These are phyloP conservation scores for Drosophila micromelanica DNA, from an alignment of 1,140 invertebrate genomes.

Conservation along the genomic window DNA sequence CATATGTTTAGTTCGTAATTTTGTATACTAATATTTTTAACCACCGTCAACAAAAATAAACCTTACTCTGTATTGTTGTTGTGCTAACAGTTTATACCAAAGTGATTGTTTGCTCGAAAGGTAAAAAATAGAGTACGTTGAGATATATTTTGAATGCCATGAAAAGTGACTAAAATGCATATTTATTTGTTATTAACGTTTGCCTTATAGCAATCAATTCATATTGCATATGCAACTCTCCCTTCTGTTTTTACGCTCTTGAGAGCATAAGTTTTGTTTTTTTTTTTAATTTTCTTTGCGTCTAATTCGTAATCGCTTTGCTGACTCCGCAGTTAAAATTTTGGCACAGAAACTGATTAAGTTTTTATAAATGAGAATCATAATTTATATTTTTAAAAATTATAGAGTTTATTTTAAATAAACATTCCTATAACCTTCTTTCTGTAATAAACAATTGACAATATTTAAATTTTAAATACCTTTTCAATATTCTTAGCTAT, in stretches of 20 bases:
- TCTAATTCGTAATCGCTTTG: constrained; percentile 9
- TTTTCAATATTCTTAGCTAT: neutral
- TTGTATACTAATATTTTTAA: constrained; percentile 42
- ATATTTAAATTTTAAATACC: neutral
- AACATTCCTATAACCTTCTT: too few relatives aligned
- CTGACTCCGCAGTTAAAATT: neutral
- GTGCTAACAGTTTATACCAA: constrained; percentile 56
- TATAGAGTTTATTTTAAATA: too few relatives aligned
- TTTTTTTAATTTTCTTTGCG: neutral
- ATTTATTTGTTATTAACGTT: neutral
- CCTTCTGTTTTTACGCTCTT: neutral
- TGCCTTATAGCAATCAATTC: too few relatives aligned
- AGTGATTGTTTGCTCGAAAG: constrained; percentile 53
- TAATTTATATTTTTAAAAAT: too few relatives aligned
- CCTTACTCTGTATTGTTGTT: constrained; percentile 28
- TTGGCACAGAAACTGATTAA: too few relatives aligned
- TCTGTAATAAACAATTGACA: too few relatives aligned
- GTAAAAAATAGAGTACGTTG: constrained; percentile 40
- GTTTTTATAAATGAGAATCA: too few relatives aligned
- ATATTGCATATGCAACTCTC: neutral
- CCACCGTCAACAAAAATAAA: neutral
- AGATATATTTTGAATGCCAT: neutral
- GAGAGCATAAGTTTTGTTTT: neutral
- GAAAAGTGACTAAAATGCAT: neutral
- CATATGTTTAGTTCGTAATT: constrained; percentile 11